phyloP scores from a whole-genome alignment of 2,888 invertebrate genomes.

The Phyto melanocephala region DNA sequence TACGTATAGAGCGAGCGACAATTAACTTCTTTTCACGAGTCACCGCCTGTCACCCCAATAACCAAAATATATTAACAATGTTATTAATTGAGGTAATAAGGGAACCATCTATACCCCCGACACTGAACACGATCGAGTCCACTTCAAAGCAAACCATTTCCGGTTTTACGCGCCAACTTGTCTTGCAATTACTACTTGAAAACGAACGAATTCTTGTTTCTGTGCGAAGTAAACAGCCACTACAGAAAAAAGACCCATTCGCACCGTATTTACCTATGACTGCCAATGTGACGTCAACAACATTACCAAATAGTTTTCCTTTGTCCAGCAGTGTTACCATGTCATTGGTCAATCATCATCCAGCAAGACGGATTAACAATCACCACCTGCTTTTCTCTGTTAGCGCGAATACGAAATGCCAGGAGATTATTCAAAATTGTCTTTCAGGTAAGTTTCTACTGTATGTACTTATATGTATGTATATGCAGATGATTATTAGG shows the following conservation, averaged over 20 bases:
- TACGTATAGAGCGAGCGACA: conserved; percentile 86
- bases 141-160: conserved; percentile 81
- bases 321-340: conserved; percentile 70
- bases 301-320: conserved; percentile 49
- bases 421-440: conserved; percentile 85
- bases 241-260: conserved; percentile 74
- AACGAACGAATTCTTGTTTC: conserved; percentile 90
- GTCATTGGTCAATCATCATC: conserved; percentile 80
- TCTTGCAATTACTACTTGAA: conserved; percentile 91
- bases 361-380: conserved; percentile 86
- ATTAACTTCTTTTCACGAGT: conserved; percentile 90
- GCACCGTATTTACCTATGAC: conserved; percentile 68
- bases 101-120: conserved; percentile 65
- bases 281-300: conserved; percentile 48
- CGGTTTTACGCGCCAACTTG: conserved; percentile 91
- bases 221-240: conserved; percentile 80
- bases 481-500: too few relatives aligned
- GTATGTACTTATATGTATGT: too few relatives aligned
- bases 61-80: conserved; percentile 90
- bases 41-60: conserved; percentile 90
- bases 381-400: conserved; percentile 86
- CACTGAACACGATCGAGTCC: conserved; percentile 8
- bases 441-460: conserved; percentile 76
- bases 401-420: conserved; percentile 87
- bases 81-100: conserved; percentile 81